Evolutionary conservation across 2,113 vertebrate species (phyloP).

Genomic region (Rallus limicola): DNA sequence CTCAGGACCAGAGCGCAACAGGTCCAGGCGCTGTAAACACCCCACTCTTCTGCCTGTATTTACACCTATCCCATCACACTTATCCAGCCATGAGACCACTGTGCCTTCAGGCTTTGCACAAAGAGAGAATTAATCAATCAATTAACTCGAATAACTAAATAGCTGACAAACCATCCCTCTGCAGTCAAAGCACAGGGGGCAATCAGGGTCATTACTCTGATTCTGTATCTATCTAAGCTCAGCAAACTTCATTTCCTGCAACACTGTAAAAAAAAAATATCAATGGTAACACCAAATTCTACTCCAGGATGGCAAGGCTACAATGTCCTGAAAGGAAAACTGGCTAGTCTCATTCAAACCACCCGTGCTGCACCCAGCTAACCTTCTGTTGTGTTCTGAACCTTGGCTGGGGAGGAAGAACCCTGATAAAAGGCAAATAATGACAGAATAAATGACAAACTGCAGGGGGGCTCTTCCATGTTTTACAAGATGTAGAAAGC

Average conservation of each 20-base stretch:
- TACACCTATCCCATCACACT: neutral
- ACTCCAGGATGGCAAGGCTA: neutral
- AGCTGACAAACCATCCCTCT: neutral
- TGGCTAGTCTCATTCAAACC: neutral
- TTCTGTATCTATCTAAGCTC: neutral
- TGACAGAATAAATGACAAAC: neutral
- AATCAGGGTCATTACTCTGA: neutral
- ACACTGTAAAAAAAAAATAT: neutral
- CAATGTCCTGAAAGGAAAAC: neutral
- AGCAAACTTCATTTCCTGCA: neutral
- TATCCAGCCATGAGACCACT: neutral
- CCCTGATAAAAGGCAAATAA: neutral
- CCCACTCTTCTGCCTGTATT: neutral
- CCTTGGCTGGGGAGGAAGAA: neutral
- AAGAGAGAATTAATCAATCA: neutral
- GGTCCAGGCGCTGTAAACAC: neutral
- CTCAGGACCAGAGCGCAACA: neutral
- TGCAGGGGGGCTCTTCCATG: neutral
- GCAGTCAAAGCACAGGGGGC: neutral
- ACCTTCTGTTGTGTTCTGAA: neutral
- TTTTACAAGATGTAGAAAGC: neutral
- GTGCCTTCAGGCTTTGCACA: neutral
- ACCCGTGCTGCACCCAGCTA: neutral
- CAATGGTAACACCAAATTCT: fast-evolving
- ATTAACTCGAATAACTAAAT: neutral